A percentile compares a stretch with the other conserved stretches of the same genome.
These are phyloP conservation scores for Todiramphus chloris DNA, from an alignment of 2,113 vertebrate species.

Conservation along the genomic window DNA sequence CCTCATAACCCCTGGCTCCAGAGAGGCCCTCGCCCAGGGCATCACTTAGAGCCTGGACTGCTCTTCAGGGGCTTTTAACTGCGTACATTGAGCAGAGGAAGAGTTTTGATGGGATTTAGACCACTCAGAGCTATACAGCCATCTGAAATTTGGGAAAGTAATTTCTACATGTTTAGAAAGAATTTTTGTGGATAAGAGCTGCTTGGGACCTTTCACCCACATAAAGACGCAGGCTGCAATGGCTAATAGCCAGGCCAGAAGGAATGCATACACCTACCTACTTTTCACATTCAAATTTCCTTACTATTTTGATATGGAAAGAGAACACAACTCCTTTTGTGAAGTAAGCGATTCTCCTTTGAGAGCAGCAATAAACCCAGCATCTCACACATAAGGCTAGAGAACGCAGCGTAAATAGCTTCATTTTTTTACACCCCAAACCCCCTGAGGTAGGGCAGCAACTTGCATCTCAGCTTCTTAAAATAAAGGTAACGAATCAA, in stretches of 20 bases:
- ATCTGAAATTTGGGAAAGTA: not conserved
- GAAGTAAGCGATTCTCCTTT: not conserved
- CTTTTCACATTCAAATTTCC: not conserved
- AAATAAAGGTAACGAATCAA: conserved; percentile 7
- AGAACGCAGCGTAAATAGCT: conserved; percentile 1
- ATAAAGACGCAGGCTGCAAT: not conserved
- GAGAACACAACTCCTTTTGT: not conserved
- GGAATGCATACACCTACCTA: accelerated
- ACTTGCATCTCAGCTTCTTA: not conserved
- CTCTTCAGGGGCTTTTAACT: not conserved
- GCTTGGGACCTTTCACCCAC: not conserved
- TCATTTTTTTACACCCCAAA: not conserved
- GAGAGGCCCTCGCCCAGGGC: not conserved
- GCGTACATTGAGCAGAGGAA: not conserved
- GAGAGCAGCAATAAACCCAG: conserved; percentile 23
- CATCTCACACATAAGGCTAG: not conserved
- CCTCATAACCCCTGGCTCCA: accelerated
- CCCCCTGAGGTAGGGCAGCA: not conserved
- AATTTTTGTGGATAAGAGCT: not conserved
- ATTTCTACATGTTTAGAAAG: not conserved
- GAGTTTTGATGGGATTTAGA: not conserved
- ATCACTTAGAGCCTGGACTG: not conserved
- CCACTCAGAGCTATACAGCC: not conserved
- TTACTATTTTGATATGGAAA: not conserved
- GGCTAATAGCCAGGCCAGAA: not conserved